These are phyloP conservation scores for Sarcophaga carnaria DNA, from an alignment of 2,888 invertebrate genomes.

Conservation along the genomic window DNA sequence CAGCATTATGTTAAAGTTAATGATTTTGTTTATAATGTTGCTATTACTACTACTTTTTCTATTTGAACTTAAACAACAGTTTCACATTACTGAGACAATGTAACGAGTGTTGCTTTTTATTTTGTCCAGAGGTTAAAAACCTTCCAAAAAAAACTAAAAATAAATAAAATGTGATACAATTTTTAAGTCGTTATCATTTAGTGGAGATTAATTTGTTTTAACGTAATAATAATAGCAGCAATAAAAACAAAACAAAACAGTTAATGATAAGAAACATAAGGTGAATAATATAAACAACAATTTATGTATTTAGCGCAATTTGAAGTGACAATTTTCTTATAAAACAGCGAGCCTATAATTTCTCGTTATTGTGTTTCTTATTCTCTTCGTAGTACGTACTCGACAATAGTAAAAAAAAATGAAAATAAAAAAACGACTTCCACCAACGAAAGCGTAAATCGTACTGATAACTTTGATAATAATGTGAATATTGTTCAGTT, in stretches of 20 bases:
- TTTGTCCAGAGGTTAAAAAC: slow-evolving; percentile 30
- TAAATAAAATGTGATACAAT: not conserved
- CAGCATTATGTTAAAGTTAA: too few species aligned
- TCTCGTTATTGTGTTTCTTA: not conserved
- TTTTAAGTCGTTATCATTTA: not conserved
- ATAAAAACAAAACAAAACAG: not conserved
- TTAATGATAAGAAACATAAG: not conserved
- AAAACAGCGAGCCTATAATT: slow-evolving; percentile 24
- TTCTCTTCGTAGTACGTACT: not conserved
- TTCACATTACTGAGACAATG: not conserved
- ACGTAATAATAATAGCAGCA: not conserved
- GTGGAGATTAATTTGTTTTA: not conserved
- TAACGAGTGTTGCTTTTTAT: not conserved
- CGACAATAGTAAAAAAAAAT: not conserved
- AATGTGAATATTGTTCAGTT: slow-evolving; percentile 36
- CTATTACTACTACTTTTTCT: not conserved
- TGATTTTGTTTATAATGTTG: not conserved
- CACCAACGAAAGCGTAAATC: slow-evolving; percentile 54
- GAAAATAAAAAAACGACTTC: slow-evolving; percentile 41
- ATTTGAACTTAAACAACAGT: not conserved
- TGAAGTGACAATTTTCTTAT: not conserved
- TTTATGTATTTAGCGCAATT: not conserved
- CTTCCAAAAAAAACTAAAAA: not conserved
- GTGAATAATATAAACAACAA: not conserved
- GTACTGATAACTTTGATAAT: slow-evolving; percentile 66